A percentile compares a stretch with the other conserved stretches of the same genome.
Conservation (phyloP, 2,888 invertebrate species). For the Trachelus tabidus region DNA sequence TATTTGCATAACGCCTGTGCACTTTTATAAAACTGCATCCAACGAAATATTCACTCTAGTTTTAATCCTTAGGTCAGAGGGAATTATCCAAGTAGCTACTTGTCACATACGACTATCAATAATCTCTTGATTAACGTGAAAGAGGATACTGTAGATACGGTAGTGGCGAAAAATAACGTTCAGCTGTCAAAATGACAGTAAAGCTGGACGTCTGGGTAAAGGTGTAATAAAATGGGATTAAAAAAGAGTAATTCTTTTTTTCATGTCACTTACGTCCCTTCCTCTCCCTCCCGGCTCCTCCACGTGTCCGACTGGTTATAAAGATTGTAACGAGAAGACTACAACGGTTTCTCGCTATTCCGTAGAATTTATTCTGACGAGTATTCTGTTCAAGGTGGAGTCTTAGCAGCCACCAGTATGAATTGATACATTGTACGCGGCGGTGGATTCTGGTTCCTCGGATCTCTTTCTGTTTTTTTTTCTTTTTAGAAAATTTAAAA, state of each 20-base stretch:
- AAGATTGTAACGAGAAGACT: constrained; percentile 19
- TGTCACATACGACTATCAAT: neutral
- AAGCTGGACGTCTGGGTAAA: neutral
- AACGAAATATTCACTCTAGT: neutral
- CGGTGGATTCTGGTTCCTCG: neutral
- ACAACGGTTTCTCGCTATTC: constrained; percentile 9
- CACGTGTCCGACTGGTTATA: constrained; percentile 14
- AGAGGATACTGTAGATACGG: neutral
- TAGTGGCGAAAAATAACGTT: neutral
- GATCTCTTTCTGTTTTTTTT: neutral
- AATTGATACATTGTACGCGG: neutral
- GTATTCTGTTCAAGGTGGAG: neutral
- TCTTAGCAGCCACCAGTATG: neutral
- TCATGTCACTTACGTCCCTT: neutral
- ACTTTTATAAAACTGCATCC: neutral
- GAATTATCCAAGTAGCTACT: neutral
- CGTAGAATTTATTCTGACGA: constrained; percentile 8
- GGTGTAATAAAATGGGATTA: neutral
- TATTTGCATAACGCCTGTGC: neutral
- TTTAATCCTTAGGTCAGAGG: neutral
- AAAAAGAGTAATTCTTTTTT: neutral
- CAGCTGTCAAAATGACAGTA: neutral
- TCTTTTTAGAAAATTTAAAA: constrained; percentile 47
- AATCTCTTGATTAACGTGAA: neutral
- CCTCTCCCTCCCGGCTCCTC: constrained; percentile 5